Percentiles rank a stretch among this genome's conserved stretches.
These are phyloP conservation scores for Polypterus senegalus DNA, from an alignment of 2,113 vertebrate genomes.

Conservation along the genomic window DNA sequence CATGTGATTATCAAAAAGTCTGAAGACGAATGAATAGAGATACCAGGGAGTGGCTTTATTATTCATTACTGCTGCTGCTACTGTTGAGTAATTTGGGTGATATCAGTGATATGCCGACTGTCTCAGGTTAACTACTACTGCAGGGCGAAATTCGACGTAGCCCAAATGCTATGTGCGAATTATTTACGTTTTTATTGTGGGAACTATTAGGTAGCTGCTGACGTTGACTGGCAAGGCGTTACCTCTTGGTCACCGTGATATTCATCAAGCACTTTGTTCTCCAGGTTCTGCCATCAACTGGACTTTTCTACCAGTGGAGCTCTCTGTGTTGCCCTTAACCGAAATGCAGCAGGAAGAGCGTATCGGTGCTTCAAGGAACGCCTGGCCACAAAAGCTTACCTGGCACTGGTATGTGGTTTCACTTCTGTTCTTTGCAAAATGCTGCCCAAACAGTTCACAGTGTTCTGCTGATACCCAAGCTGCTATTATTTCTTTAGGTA, in stretches of 20 bases:
- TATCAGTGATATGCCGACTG: too few relatives aligned
- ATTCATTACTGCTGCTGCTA: too few relatives aligned
- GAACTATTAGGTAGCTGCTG: too few relatives aligned
- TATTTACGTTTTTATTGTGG: too few relatives aligned
- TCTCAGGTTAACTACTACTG: too few relatives aligned
- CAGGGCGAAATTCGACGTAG: too few relatives aligned
- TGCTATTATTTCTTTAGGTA: conserved; percentile 43
- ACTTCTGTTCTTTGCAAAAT: accelerated
- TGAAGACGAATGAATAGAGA: background rate
- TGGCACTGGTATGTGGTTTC: conserved; percentile 64
- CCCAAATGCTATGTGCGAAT: too few relatives aligned
- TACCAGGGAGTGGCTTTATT: too few relatives aligned
- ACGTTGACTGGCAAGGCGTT: too few relatives aligned
- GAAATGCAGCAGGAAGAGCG: conserved; percentile 67
- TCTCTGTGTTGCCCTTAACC: conserved; percentile 84
- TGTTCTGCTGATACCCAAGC: background rate
- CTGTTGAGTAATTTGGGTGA: too few relatives aligned
- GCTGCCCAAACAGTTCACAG: background rate
- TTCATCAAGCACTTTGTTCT: background rate
- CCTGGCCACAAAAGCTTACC: conserved; percentile 81
- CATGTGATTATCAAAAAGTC: background rate
- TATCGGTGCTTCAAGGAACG: conserved; percentile 88
- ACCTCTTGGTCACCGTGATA: background rate
- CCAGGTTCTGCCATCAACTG: conserved; percentile 91
- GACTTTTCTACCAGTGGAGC: conserved; percentile 96